phyloP scores from a whole-genome alignment of 1,140 invertebrate species.

The Phymorhynchus buccinoides region DNA sequence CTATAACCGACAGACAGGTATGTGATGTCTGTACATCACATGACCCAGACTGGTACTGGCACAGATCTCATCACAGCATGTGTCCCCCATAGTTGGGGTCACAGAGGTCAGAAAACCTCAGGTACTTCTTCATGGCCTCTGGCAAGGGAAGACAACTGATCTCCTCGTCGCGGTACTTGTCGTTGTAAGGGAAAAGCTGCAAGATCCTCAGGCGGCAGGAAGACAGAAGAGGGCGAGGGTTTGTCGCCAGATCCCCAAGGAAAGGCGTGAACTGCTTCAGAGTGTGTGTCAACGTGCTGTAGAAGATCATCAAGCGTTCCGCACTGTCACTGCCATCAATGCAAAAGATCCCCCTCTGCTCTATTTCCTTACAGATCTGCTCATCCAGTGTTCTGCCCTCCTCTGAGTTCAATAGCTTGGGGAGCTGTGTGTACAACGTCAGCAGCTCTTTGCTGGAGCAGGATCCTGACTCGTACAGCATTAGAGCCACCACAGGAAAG shows the following conservation, averaged over 20 bases:
- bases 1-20: too few species aligned
- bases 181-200: background rate
- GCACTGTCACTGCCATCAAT: background rate
- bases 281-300: background rate
- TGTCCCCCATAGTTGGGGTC: background rate
- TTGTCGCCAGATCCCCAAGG: background rate
- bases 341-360: too few species aligned
- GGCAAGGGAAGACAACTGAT: background rate
- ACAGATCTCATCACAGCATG: too few species aligned
- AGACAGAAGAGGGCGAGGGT: slow-evolving; percentile 5
- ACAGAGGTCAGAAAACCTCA: slow-evolving; percentile 1
- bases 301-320: background rate
- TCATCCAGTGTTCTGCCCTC: background rate
- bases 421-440: background rate
- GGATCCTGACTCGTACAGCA: slow-evolving; percentile 13
- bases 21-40: background rate
- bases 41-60: too few species aligned
- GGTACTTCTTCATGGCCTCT: background rate
- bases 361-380: too few species aligned
- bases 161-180: too few species aligned
- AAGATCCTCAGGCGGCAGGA: slow-evolving; percentile 19
- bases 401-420: background rate
- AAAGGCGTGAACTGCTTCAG: background rate
- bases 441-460: background rate
- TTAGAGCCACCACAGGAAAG: background rate